Conservation (phyloP, 2,888 invertebrate species). For the Stegophylla sp. region DNA sequence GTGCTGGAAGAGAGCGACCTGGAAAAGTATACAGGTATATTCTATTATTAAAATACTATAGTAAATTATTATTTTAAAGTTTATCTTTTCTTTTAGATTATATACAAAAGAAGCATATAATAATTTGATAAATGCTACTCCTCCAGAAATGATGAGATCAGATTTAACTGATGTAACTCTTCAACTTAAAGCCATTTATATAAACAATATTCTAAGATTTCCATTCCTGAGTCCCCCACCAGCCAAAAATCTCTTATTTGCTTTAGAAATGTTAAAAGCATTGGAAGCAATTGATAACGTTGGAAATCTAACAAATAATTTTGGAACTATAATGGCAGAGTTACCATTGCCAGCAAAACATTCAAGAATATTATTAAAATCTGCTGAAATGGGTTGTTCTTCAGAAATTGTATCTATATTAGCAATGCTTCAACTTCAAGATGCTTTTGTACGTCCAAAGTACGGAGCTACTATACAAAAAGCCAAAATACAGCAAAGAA, state of each 20-base stretch:
- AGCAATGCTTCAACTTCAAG: slow-evolving; percentile 94
- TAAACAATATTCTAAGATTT: slow-evolving; percentile 88
- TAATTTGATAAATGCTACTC: slow-evolving; percentile 74
- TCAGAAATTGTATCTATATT: slow-evolving; percentile 90
- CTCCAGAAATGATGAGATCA: slow-evolving; percentile 92
- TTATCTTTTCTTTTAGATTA: slow-evolving; percentile 67
- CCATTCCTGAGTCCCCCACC: slow-evolving; percentile 93
- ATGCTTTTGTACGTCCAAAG: slow-evolving; percentile 78
- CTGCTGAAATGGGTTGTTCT: slow-evolving; percentile 87
- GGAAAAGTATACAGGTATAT: slow-evolving; percentile 83
- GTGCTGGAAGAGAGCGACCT: slow-evolving; percentile 83
- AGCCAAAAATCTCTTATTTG: slow-evolving; percentile 81
- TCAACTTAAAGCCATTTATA: slow-evolving; percentile 91
- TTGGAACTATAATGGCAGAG: slow-evolving; percentile 88
- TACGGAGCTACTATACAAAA: slow-evolving; percentile 75
- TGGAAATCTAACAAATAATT: slow-evolving; percentile 78
- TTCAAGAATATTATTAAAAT: slow-evolving; percentile 82
- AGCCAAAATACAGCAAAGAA: slow-evolving; percentile 77
- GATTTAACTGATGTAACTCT: slow-evolving; percentile 85
- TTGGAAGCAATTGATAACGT: slow-evolving; percentile 79
- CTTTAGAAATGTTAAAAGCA: slow-evolving; percentile 87
- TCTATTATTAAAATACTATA: not conserved
- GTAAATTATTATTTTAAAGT: not conserved
- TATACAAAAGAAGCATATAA: slow-evolving; percentile 80
- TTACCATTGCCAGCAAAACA: slow-evolving; percentile 87